Evolutionary conservation across 1,140 invertebrate species (phyloP), one percentile per base, ranked within the genome.

Genomic region (Lasioglossum albipes): DNA sequence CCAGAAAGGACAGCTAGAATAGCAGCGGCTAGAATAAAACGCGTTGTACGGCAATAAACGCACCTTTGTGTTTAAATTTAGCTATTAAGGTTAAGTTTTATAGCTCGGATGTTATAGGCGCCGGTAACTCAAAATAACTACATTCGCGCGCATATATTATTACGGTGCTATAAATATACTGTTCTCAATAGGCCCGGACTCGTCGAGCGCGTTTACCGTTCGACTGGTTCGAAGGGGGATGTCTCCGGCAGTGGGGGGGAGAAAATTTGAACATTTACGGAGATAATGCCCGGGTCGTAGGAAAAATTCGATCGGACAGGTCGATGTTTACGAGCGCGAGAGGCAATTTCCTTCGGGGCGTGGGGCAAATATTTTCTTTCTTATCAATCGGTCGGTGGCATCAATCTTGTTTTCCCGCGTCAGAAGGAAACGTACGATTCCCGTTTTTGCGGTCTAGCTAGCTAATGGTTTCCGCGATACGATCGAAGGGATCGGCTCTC

Each of bases 401-500:
- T 86, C 80, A 85, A 86, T 86, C 84, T 84, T 82, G 75, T 59
- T 67, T 75, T 41, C 62, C 69, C 67, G 36, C 59, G 69, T 62
- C 66, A 75, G 61, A 31, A 57, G 75, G 27, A 72, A 85, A 64
- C 42, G 80, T 62, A 45, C 73, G 65, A 72, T 75, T 71, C 62
- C 13, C 59, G 77, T 84, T 84, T 87, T 87, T 84, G 84, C 84
- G 65, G 70, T 31, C 41, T 31, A 20, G 81, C 41, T 31, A 20
- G 81, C 84, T 85, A 86, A 86, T 86, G 85, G 84, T 86, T 86
- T 87, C 79, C 82, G 86, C 82, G 86, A 87, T 86, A 87, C 71
- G 72, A 87, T 87, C 86, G 84, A 84, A 75, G 82, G 52, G 69
- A 84, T 86, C 86, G 85, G 52, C 16, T 27, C 77, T 59, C 52